phyloP scores from a whole-genome alignment of 2,888 invertebrate species.

The Brachyptera putata region DNA sequence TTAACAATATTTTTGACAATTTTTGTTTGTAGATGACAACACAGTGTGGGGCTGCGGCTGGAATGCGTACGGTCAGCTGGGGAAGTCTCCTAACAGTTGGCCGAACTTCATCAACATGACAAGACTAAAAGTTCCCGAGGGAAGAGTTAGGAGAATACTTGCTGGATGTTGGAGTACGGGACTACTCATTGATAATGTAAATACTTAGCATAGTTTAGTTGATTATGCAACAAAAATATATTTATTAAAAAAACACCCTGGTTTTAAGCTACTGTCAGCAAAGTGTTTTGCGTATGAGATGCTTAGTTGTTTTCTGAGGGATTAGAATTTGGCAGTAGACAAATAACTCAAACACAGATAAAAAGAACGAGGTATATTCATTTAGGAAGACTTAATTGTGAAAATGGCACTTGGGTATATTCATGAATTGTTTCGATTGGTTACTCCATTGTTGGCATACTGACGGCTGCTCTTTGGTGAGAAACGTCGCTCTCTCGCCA shows the following conservation, averaged over 20 bases:
- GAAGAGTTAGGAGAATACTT: neutral
- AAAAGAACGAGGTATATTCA: no score
- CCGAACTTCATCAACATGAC: neutral
- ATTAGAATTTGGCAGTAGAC: no score
- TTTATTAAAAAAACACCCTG: no score
- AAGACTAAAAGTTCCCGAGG: neutral
- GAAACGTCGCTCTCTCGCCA: slow-evolving; percentile 87
- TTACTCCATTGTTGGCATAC: slow-evolving; percentile 81
- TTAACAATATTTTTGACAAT: no score
- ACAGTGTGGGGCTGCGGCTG: slow-evolving; percentile 71
- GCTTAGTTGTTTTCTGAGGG: no score
- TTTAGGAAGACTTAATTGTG: no score
- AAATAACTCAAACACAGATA: no score
- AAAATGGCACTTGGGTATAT: no score
- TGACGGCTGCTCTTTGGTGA: slow-evolving; percentile 70
- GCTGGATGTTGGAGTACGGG: slow-evolving; percentile 16
- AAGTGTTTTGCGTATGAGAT: no score
- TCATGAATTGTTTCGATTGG: neutral
- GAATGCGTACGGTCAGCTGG: slow-evolving; percentile 79
- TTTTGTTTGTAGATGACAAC: slow-evolving; percentile 58
- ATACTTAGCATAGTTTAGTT: no score
- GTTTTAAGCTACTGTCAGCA: no score
- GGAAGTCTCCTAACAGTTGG: slow-evolving; percentile 37
- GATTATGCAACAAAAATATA: no score
- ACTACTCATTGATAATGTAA: slow-evolving; percentile 14